Evolutionary conservation across 2,113 vertebrate genomes (phyloP), one percentile per base, ranked within the genome.

Genomic region (Hystrix brachyura): DNA sequence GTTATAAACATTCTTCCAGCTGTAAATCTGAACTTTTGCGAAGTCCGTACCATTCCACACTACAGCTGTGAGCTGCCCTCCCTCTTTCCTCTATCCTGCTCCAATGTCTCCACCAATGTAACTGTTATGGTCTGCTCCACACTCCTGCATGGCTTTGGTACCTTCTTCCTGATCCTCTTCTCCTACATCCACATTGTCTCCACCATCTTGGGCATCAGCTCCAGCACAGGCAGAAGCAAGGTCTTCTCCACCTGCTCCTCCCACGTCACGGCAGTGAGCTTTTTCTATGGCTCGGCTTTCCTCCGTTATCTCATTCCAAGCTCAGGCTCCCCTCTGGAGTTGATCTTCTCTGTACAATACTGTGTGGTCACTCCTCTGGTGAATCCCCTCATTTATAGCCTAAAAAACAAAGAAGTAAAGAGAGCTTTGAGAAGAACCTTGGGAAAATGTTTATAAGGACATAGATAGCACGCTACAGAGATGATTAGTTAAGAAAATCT

Each of bases 381-480:
- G 10, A 97, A 96, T 29, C 90, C 90, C 65, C 34, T 97, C 64
- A 92, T 94, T 51, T 97, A 90, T 11, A 97, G 85, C 76, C 83
- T 96, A 3, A 88, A 93, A n/a, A 96, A 94, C 92, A 57, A 92
- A 43, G 95, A 94, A 25, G 80, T 90, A 48, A 95, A 95, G 55
- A 34, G 23, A 7, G 95, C 88, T 21, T 43, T 96, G 79, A 81
- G 3, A n/a, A 93, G 93, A 55, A 76, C 38, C 1, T 46, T 87
- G 78, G 65, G 62, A 3, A 95, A 71, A 59, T 84, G 57, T 62
- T 74, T 94, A 55, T 34, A 82, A 38, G 9, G 76, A 79, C 51
- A 21, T 34, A 57, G 53, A 38, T 48, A 57, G 13, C 9, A 81
- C 18, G 53, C 32, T 21, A 2, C 13, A 43, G 69, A 72, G n/a